These are phyloP conservation scores for Phenganax marumi DNA, from an alignment of 92 coral and sea anemone genomes.

Conservation along the genomic window DNA sequence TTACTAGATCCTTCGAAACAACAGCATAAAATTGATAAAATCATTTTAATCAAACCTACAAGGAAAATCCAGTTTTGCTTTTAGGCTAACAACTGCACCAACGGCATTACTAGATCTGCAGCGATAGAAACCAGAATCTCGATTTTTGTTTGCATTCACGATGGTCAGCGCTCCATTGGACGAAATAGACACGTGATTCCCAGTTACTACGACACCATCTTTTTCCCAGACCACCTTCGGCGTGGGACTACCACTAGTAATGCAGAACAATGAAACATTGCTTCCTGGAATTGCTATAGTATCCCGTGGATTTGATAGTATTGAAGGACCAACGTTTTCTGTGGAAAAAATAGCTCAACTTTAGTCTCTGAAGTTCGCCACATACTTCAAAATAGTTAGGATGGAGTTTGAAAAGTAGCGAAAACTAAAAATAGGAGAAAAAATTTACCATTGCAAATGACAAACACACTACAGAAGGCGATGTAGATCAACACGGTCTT, in stretches of 20 bases:
- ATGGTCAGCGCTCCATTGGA: constrained; percentile 24
- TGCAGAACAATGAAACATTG: constrained; percentile 19
- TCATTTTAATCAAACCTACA: constrained; percentile 23
- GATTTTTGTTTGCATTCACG: background rate
- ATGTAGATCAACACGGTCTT: background rate
- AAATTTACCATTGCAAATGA: background rate
- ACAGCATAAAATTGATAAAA: background rate
- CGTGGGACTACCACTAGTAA: constrained; percentile 7
- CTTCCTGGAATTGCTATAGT: constrained; percentile 18
- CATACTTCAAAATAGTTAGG: background rate
- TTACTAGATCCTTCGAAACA: too few relatives aligned
- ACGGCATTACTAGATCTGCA: constrained; percentile 13
- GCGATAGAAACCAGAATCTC: constrained; percentile 20
- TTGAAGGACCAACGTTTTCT: constrained; percentile 25
- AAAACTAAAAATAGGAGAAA: background rate
- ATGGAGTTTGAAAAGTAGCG: background rate
- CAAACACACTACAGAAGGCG: background rate
- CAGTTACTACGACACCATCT: background rate
- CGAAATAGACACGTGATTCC: background rate
- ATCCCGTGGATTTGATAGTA: constrained; percentile 1
- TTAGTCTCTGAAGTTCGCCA: background rate
- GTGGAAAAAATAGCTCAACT: background rate
- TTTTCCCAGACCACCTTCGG: constrained; percentile 22
- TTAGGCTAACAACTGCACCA: constrained; percentile 33
- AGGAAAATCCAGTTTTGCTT: constrained; percentile 30